These are phyloP conservation scores for Indri indri DNA, from an alignment of 2,113 vertebrate genomes.

Conservation along the genomic window DNA sequence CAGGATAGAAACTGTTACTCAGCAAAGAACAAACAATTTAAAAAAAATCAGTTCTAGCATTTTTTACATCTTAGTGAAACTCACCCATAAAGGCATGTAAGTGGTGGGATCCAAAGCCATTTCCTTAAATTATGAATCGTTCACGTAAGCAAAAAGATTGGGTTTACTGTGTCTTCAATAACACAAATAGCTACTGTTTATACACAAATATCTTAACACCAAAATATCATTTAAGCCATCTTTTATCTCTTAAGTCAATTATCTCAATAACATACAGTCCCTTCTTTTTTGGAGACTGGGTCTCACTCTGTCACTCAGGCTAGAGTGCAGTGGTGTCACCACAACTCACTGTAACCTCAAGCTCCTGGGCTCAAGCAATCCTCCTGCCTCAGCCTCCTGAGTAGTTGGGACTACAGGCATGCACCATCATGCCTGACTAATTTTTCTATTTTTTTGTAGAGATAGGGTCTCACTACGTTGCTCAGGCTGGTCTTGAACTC, in stretches of 20 bases:
- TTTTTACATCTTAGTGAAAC: not conserved
- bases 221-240: conserved; percentile 22
- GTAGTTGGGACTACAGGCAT: too few species aligned
- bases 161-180: not conserved
- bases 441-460: too few species aligned
- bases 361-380: too few species aligned
- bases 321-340: too few species aligned
- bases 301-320: too few species aligned
- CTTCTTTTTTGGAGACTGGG: too few species aligned
- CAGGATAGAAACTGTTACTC: not conserved
- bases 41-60: not conserved
- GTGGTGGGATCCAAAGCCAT: not conserved
- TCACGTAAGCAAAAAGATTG: not conserved
- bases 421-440: too few species aligned
- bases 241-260: conserved; percentile 17
- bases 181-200: not conserved
- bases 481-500: too few species aligned
- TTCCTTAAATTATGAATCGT: not conserved
- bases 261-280: not conserved
- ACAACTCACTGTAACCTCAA: too few species aligned
- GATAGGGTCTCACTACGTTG: too few species aligned
- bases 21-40: not conserved
- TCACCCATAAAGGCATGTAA: not conserved
- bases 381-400: too few species aligned
- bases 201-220: not conserved